Evolutionary conservation across 2,888 invertebrate genomes (phyloP), one percentile per base, ranked within the genome.

Genomic region (Erynnis tages): DNA sequence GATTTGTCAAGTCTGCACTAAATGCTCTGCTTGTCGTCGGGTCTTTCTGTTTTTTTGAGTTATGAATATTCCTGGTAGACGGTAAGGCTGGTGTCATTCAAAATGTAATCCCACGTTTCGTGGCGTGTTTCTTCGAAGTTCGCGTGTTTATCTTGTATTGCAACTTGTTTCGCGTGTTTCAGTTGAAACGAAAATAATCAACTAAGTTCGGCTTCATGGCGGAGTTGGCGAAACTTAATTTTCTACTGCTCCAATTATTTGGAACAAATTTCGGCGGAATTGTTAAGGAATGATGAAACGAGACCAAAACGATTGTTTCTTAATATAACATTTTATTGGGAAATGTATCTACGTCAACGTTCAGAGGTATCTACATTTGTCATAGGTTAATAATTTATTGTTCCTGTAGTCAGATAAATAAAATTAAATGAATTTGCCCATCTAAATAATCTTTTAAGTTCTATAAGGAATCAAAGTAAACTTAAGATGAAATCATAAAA

Each of bases 111-210:
- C 70, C 64, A 61, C 61, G 65, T 71, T 78, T 77, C 72, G 74
- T 79, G 78, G 76, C 66, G 67, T 64, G 67, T 77, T 85, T 83
- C 83, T 78, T 74, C 76, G 81, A 82, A 82, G 75, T 81, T 82
- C 54, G 81, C 82, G 75, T 83, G 82, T 79, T 77, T 76, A 70
- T 80, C 75, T 79, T 79, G 76, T 79, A 75, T 61, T 65, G 73
- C 69, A 70, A 79, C 71, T 73, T 68, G 76, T 79, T 80, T 83
- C 65, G 81, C 79, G 74, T 84, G 82, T 74, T 78, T 66, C 67
- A 60, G 69, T 75, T 73, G 69, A 74, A 73, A 71, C 64, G 69
- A 76, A 80, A 79, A 79, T 82, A 83, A 84, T 82, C 76, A 77
- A 70, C 69, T 60, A 76, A 80, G 64, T 79, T 80, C 61, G 66